phyloP scores from a whole-genome alignment of 2,113 vertebrate genomes.

The Cinclus mexicanus region DNA sequence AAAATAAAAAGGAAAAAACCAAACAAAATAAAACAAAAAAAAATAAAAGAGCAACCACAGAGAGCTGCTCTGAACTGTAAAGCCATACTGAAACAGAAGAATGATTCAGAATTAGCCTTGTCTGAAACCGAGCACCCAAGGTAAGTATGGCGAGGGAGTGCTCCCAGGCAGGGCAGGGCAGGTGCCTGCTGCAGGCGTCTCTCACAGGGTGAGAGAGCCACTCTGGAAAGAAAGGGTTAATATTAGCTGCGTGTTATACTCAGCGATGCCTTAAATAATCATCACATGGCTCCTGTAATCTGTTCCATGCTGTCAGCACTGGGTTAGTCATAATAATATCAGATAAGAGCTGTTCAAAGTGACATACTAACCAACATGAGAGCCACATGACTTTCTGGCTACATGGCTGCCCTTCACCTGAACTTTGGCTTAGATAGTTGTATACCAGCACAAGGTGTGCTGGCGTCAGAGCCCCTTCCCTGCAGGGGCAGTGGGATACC shows the following conservation, averaged over 20 bases:
- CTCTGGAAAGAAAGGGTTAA: conserved; percentile 75
- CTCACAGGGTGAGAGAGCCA: neutral
- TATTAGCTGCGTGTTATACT: conserved; percentile 61
- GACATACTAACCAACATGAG: conserved; percentile 85
- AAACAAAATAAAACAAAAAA: neutral
- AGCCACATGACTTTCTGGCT: conserved; percentile 92
- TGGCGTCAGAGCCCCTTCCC: neutral
- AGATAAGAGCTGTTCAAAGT: conserved; percentile 88
- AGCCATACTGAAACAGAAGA: neutral
- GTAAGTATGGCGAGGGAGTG: accelerated
- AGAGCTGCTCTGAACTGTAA: neutral
- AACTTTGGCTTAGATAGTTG: conserved; percentile 90
- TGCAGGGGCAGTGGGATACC: neutral
- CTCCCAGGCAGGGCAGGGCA: neutral
- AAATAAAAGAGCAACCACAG: neutral
- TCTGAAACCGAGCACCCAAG: neutral
- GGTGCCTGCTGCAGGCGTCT: neutral
- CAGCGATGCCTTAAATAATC: conserved; percentile 85
- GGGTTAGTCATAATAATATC: conserved; percentile 94
- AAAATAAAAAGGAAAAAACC: neutral
- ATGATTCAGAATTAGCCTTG: conserved; percentile 6
- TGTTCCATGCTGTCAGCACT: conserved; percentile 95
- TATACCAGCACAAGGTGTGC: neutral
- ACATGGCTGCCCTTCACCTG: conserved; percentile 89
- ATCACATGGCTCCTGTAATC: conserved; percentile 90